phyloP scores from a whole-genome alignment of 2,888 invertebrate species.

The Seira sanloemensis region DNA sequence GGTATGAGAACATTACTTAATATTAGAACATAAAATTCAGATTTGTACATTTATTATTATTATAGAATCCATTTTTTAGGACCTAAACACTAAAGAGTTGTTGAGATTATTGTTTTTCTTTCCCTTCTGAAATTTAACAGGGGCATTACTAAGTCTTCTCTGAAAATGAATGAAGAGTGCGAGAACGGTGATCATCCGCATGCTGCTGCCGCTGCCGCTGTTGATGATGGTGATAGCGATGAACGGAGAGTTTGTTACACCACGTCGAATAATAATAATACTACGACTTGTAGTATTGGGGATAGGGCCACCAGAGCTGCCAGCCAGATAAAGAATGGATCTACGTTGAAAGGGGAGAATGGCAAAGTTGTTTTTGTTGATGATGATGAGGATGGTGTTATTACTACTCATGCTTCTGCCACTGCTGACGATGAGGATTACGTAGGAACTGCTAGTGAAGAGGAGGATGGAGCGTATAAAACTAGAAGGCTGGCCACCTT shows the following conservation, averaged over 20 bases:
- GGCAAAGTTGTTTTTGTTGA: not conserved
- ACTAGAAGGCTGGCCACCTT: slow-evolving; percentile 45
- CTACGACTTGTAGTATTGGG: no score
- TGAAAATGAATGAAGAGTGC: not conserved
- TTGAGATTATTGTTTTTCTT: no score
- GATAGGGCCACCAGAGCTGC: no score
- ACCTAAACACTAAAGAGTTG: no score
- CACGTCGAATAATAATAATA: no score
- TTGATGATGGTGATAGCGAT: not conserved
- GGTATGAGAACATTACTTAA: no score
- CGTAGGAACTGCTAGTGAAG: slow-evolving; percentile 41
- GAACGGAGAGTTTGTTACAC: no score
- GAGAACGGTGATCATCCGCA: not conserved
- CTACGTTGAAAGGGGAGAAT: slow-evolving; percentile 10
- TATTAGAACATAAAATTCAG: not conserved
- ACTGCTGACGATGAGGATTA: slow-evolving; percentile 13
- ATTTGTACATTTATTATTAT: not conserved
- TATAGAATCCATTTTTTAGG: no score
- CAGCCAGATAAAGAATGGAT: not conserved
- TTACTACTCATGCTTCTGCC: not conserved
- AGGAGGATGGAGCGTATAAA: slow-evolving; percentile 51
- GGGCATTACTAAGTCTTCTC: not conserved
- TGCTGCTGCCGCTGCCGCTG: not conserved
- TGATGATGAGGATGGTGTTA: not conserved
- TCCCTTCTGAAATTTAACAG: not conserved